Evolutionary conservation across 2,888 invertebrate genomes (phyloP).

Genomic region (Pimpla rufipes): DNA sequence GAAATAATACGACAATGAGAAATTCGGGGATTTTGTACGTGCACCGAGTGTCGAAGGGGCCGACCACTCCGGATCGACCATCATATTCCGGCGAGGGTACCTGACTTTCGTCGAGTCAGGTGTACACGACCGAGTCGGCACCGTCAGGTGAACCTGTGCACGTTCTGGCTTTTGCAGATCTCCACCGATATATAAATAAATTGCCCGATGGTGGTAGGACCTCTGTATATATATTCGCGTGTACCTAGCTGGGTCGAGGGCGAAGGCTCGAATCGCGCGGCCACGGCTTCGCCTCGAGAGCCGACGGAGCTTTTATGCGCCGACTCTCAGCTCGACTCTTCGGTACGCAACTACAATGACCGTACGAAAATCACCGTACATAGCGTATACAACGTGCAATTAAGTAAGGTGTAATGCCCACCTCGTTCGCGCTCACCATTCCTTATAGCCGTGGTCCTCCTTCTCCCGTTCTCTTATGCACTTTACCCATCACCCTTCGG

Average conservation of each 20-base stretch:
- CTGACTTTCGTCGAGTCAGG: constrained; percentile 68
- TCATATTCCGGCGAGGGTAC: constrained; percentile 45
- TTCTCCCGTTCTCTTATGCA: constrained; percentile 22
- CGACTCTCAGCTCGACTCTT: neutral
- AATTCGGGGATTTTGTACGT: constrained; percentile 63
- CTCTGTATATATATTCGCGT: neutral
- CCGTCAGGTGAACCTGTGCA: constrained; percentile 42
- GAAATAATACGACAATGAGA: constrained; percentile 61
- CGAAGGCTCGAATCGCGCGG: neutral
- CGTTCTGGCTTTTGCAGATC: constrained; percentile 34
- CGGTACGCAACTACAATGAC: constrained; percentile 54
- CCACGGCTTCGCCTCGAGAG: constrained; percentile 10
- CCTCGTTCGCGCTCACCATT: constrained; percentile 50
- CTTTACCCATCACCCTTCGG: constrained; percentile 1
- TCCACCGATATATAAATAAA: constrained; percentile 64
- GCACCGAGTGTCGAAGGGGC: constrained; percentile 36
- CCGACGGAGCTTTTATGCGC: constrained; percentile 32
- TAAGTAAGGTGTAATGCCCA: constrained; percentile 61
- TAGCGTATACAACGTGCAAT: constrained; percentile 63
- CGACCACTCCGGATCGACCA: constrained; percentile 52
- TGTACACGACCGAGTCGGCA: constrained; percentile 50
- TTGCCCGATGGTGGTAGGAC: constrained; percentile 37
- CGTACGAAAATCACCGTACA: constrained; percentile 43
- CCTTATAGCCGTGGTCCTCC: constrained; percentile 45
- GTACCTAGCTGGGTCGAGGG: neutral